phyloP scores from a whole-genome alignment of 2,113 vertebrate species.

The Tachuris rubrigastra region DNA sequence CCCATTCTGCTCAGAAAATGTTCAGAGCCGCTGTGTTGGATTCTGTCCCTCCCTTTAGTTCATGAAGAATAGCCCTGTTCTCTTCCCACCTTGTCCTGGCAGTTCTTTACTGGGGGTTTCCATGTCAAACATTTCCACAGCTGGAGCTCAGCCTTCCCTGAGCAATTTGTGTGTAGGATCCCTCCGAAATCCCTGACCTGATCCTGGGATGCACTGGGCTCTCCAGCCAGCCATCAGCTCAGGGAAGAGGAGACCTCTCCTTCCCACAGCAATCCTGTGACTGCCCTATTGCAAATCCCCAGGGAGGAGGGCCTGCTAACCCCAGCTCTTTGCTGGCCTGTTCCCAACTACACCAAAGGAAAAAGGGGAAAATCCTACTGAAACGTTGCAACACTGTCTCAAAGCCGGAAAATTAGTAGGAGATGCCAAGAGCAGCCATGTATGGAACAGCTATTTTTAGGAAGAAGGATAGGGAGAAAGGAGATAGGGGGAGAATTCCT shows the following conservation, averaged over 20 bases:
- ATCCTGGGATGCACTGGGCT: neutral
- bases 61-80: neutral
- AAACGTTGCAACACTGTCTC: neutral
- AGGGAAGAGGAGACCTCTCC: neutral
- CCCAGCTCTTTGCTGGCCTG: neutral
- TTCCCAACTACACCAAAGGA: neutral
- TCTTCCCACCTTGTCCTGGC: neutral
- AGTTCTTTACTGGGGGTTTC: neutral
- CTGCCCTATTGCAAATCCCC: neutral
- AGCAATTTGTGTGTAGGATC: neutral
- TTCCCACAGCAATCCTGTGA: neutral
- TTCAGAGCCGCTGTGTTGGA: neutral
- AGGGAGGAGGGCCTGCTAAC: neutral
- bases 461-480: neutral
- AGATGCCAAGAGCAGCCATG: neutral
- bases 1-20: neutral
- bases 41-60: neutral
- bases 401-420: neutral
- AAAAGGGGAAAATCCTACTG: neutral
- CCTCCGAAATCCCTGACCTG: neutral
- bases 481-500: neutral
- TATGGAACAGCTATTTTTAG: neutral
- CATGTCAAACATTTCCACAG: accelerated
- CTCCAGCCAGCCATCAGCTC: neutral
- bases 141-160: neutral